Percentiles rank a stretch among this genome's conserved stretches.
Conservation (phyloP, 2,888 invertebrate genomes). For the Cerastis rubricosa region DNA sequence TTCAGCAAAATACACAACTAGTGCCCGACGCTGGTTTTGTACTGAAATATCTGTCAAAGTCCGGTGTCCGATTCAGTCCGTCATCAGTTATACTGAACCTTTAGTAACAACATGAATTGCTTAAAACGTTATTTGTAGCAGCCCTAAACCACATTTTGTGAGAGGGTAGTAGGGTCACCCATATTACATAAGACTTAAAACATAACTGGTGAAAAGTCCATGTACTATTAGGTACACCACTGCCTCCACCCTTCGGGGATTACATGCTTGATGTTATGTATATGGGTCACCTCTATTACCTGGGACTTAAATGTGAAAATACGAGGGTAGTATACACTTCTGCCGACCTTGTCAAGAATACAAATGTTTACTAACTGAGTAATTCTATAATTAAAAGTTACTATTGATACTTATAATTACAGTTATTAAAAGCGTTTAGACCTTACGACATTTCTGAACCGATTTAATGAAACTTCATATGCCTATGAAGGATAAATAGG, state of each 20-base stretch:
- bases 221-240: background rate
- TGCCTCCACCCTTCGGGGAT: background rate
- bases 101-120: slow-evolving; percentile 19
- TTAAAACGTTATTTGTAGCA: background rate
- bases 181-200: background rate
- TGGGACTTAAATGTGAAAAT: background rate
- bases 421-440: no score
- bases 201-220: background rate
- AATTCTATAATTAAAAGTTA: slow-evolving; percentile 15
- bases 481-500: no score
- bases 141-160: background rate
- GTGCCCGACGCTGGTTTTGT: no score
- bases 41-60: background rate
- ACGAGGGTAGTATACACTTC: background rate
- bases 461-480: no score
- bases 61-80: background rate
- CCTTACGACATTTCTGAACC: no score
- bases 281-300: background rate
- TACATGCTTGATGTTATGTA: background rate
- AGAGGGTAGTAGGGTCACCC: background rate
- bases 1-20: no score
- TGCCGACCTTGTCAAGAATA: background rate
- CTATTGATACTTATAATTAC: slow-evolving; percentile 5
- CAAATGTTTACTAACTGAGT: slow-evolving; percentile 34
- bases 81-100: background rate